These are phyloP conservation scores for Thalassarche chlororhynchos DNA, from an alignment of 2,113 vertebrate species.

Conservation along the genomic window DNA sequence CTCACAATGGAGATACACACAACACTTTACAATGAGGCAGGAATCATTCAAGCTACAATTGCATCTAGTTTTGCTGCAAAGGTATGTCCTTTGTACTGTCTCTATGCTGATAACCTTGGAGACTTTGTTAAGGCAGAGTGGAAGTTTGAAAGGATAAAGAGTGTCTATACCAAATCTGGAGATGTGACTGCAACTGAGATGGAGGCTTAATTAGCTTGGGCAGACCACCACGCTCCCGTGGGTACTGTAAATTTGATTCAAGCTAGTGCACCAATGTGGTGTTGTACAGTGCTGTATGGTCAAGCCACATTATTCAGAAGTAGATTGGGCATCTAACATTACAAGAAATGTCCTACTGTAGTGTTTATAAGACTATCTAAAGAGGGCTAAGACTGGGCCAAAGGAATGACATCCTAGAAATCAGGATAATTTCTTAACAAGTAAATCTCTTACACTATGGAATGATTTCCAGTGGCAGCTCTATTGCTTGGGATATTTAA, in stretches of 20 bases:
- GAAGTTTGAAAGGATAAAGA: neutral
- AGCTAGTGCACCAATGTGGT: neutral
- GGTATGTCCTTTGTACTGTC: neutral
- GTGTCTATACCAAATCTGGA: neutral
- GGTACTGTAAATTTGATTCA: neutral
- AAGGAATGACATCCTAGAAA: neutral
- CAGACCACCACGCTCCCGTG: neutral
- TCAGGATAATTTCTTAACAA: neutral
- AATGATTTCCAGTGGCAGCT: neutral
- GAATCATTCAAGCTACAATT: neutral
- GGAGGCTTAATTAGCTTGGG: neutral
- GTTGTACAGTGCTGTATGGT: neutral
- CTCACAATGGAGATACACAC: accelerated
- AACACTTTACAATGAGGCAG: neutral
- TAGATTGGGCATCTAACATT: neutral
- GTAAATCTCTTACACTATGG: neutral
- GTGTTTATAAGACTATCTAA: neutral
- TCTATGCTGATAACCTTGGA: neutral
- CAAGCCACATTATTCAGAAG: neutral
- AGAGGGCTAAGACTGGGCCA: neutral
- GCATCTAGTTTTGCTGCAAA: neutral
- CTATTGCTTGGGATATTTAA: neutral
- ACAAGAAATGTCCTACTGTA: neutral
- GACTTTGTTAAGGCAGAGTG: neutral
- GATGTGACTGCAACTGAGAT: neutral